Percentiles rank a stretch among this genome's conserved stretches.
These are phyloP conservation scores for Bufotes viridis DNA, from an alignment of 2,797 vertebrate species.

Conservation along the genomic window DNA sequence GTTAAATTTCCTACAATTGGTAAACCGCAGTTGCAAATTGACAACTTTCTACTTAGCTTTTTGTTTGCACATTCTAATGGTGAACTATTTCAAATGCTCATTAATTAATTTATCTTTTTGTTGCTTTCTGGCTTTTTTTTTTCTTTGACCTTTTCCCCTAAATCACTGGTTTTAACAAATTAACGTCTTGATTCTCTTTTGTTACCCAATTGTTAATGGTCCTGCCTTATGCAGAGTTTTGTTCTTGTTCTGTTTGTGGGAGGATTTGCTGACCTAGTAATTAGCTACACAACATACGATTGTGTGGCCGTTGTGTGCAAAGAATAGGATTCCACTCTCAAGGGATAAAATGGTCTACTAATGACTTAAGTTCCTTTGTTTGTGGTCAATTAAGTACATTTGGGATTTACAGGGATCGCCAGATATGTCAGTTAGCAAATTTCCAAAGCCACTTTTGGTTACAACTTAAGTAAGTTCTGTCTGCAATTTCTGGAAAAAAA, in stretches of 20 bases:
- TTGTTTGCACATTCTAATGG: background rate
- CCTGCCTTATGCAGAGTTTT: constrained; percentile 46
- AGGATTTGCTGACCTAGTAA: constrained; percentile 57
- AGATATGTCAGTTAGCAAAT: constrained; percentile 18
- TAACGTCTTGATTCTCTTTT: constrained; percentile 25
- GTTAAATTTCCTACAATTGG: background rate
- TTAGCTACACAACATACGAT: constrained; percentile 55
- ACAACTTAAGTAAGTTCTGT: background rate
- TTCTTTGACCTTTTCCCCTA: background rate
- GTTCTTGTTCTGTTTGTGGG: constrained; percentile 34
- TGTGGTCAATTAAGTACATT: constrained; percentile 52
- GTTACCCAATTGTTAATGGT: constrained; percentile 39
- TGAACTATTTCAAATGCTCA: background rate
- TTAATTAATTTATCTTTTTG: background rate
- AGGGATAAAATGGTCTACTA: constrained; percentile 49
- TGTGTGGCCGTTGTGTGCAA: constrained; percentile 33
- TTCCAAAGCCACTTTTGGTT: constrained; percentile 9
- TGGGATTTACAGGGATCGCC: constrained; percentile 41
- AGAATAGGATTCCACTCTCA: constrained; percentile 44
- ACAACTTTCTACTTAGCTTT: background rate
- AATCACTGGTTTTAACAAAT: constrained; percentile 36
- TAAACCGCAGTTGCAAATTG: background rate
- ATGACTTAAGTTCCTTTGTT: constrained; percentile 52
- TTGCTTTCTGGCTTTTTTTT: constrained; percentile 5
- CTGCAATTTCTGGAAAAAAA: background rate